A percentile compares a stretch with the other conserved stretches of the same genome.
These are phyloP conservation scores for Limosa lapponica DNA, from an alignment of 2,797 vertebrate genomes.

Conservation along the genomic window DNA sequence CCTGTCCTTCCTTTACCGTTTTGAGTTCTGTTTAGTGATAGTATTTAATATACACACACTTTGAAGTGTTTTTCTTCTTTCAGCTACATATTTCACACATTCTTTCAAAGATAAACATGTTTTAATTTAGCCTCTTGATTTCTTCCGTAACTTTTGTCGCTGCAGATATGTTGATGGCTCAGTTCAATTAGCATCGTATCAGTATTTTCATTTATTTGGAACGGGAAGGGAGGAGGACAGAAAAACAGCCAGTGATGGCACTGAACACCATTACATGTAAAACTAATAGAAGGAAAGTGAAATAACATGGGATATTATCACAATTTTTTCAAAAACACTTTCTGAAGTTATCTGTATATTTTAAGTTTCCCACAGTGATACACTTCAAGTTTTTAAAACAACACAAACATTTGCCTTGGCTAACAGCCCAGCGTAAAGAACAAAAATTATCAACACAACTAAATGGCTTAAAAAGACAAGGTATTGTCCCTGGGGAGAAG, in stretches of 20 bases:
- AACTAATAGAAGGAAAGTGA: constrained; percentile 39
- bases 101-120: neutral
- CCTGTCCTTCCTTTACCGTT: neutral
- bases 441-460: constrained; percentile 49
- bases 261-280: neutral
- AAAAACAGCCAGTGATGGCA: constrained; percentile 6
- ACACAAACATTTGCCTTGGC: constrained; percentile 76
- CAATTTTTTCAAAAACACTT: constrained; percentile 54
- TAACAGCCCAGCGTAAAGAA: constrained; percentile 60
- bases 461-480: constrained; percentile 62
- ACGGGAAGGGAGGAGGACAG: neutral
- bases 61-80: neutral
- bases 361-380: constrained; percentile 77
- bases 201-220: neutral
- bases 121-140: neutral
- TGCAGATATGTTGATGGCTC: neutral
- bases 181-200: neutral
- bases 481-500: constrained; percentile 52
- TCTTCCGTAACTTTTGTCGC: neutral
- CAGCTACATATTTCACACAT: neutral
- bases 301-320: constrained; percentile 58
- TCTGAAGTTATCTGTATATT: constrained; percentile 71
- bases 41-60: neutral
- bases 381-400: constrained; percentile 73
- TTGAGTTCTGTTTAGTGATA: neutral